Conservation (phyloP, 2,113 vertebrate genomes). For the Oreochromis niloticus region DNA sequence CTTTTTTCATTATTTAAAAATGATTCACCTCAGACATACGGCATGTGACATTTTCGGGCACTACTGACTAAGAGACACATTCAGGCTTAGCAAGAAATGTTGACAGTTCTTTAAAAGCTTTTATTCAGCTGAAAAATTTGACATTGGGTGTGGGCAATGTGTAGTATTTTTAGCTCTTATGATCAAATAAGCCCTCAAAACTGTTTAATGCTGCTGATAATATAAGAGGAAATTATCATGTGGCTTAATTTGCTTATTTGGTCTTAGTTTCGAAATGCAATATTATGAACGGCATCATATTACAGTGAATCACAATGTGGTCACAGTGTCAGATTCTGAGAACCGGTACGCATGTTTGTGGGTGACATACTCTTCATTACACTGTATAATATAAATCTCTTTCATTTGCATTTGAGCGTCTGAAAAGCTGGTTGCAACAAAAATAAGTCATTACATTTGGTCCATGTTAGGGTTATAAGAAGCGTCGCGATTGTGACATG, state of each 20-base stretch:
- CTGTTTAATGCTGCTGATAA: slow-evolving; percentile 21
- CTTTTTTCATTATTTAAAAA: slow-evolving; percentile 67
- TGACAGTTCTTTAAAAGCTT: slow-evolving; percentile 60
- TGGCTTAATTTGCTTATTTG: neutral
- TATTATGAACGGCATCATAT: neutral
- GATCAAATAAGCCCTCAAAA: slow-evolving; percentile 28
- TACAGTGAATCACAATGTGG: neutral
- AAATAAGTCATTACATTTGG: neutral
- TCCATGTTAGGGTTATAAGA: neutral
- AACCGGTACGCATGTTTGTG: neutral
- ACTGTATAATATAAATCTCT: neutral
- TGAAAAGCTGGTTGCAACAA: neutral
- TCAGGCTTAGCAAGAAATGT: slow-evolving; percentile 35
- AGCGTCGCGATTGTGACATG: neutral
- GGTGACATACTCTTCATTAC: neutral
- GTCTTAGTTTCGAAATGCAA: neutral
- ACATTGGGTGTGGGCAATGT: slow-evolving; percentile 13
- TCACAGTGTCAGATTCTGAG: neutral
- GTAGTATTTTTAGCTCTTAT: slow-evolving; percentile 54
- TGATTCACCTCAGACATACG: slow-evolving; percentile 60
- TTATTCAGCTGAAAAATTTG: slow-evolving; percentile 21
- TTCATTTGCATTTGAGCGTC: neutral
- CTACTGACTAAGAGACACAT: slow-evolving; percentile 46
- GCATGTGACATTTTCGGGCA: slow-evolving; percentile 60
- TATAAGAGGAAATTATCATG: neutral